These are phyloP conservation scores for Cinclus mexicanus DNA, from an alignment of 2,113 vertebrate genomes.

Conservation along the genomic window DNA sequence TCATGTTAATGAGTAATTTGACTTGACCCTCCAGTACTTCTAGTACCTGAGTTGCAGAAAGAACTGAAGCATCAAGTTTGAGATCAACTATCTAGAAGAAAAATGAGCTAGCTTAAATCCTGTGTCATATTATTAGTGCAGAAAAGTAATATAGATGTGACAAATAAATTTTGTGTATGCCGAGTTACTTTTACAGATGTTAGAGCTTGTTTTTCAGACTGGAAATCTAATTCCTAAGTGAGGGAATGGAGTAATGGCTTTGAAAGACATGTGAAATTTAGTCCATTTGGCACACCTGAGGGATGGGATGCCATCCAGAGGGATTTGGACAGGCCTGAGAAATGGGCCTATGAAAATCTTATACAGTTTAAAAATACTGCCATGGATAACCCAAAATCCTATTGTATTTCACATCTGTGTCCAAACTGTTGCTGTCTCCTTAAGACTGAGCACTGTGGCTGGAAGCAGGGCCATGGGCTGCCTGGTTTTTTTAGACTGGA, in stretches of 20 bases:
- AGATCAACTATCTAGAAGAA: background rate
- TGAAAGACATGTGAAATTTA: background rate
- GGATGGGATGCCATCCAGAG: background rate
- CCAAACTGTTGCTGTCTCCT: background rate
- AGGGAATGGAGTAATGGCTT: background rate
- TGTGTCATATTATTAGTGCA: background rate
- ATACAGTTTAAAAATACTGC: background rate
- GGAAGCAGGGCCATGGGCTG: background rate
- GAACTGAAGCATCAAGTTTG: background rate
- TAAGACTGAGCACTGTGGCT: fast-evolving
- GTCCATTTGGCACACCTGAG: background rate
- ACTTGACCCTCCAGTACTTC: background rate
- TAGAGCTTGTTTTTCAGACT: background rate
- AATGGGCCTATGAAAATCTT: background rate
- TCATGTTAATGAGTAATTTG: background rate
- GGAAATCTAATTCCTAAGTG: background rate
- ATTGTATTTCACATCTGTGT: background rate
- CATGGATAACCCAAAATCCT: background rate
- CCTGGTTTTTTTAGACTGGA: background rate
- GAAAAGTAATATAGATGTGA: background rate
- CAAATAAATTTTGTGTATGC: background rate
- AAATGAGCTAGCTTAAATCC: background rate
- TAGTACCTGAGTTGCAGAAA: background rate
- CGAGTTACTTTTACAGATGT: background rate
- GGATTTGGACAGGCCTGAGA: background rate